These are phyloP conservation scores for Cephus runcator DNA, from an alignment of 2,888 invertebrate species.

Conservation along the genomic window DNA sequence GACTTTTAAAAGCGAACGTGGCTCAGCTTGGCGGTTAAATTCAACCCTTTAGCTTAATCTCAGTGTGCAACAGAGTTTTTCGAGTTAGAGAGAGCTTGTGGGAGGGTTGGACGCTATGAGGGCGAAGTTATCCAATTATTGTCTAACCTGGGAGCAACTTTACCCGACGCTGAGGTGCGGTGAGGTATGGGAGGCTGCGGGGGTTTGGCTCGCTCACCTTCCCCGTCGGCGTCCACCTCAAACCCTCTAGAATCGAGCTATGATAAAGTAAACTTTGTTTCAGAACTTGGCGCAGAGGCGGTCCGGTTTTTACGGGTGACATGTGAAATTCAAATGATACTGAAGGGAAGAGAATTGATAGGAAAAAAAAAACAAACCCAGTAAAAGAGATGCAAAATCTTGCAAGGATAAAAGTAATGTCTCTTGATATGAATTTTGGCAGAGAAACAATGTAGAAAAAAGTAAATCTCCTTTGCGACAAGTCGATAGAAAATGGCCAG, in stretches of 20 bases:
- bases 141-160: slow-evolving; percentile 65
- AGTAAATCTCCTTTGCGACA: not conserved
- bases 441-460: not conserved
- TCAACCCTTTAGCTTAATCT: slow-evolving; percentile 55
- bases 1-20: slow-evolving; percentile 25
- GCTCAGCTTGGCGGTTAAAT: slow-evolving; percentile 36
- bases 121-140: slow-evolving; percentile 66
- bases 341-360: not conserved
- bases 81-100: slow-evolving; percentile 32
- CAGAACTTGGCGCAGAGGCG: slow-evolving; percentile 46
- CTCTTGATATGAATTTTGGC: not conserved
- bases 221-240: slow-evolving; percentile 15
- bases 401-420: not conserved
- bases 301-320: slow-evolving; percentile 50
- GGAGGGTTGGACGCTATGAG: slow-evolving; percentile 49
- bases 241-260: slow-evolving; percentile 12
- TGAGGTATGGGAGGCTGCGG: slow-evolving; percentile 36
- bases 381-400: not conserved
- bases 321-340: slow-evolving; percentile 45
- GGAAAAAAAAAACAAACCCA: not conserved
- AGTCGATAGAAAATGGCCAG: not conserved
- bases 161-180: slow-evolving; percentile 44
- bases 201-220: slow-evolving; percentile 31
- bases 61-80: slow-evolving; percentile 55
- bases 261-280: slow-evolving; percentile 63